phyloP scores from a whole-genome alignment of 2,888 invertebrate species.

The Aphrophora alni region DNA sequence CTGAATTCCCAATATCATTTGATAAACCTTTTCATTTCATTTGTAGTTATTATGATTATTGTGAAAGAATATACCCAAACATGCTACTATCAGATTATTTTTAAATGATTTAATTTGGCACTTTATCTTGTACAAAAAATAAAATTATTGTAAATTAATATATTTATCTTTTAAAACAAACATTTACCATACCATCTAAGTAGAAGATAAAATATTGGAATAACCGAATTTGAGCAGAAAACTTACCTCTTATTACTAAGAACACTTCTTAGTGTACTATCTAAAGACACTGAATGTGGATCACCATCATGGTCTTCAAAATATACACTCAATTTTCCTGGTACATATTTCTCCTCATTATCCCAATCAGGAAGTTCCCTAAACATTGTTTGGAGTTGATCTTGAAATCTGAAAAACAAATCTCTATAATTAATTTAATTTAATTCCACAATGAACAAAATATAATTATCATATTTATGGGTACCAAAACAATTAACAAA shows the following conservation, averaged over 20 bases:
- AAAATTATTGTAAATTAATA: neutral
- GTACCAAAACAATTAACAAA: too few relatives aligned
- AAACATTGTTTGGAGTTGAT: constrained; percentile 69
- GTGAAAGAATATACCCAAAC: too few relatives aligned
- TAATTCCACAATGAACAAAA: too few relatives aligned
- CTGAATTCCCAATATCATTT: constrained; percentile 2
- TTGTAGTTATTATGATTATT: too few relatives aligned
- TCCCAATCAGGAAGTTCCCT: constrained; percentile 77
- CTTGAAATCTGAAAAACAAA: constrained; percentile 59
- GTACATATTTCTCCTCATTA: constrained; percentile 66
- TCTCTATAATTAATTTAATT: constrained; percentile 26
- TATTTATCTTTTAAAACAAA: neutral
- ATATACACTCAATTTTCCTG: constrained; percentile 70
- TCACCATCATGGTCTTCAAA: constrained; percentile 72
- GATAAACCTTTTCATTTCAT: too few relatives aligned
- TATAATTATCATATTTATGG: too few relatives aligned
- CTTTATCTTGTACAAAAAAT: constrained; percentile 19
- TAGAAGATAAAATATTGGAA: too few relatives aligned
- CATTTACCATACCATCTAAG: too few relatives aligned
- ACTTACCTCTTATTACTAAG: constrained; percentile 64
- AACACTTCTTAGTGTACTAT: constrained; percentile 65
- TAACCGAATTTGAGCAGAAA: too few relatives aligned
- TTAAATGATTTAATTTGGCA: too few relatives aligned
- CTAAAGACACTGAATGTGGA: constrained; percentile 65
- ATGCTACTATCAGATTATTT: too few relatives aligned